Evolutionary conservation across 2,797 vertebrate species (phyloP).

Genomic region (Pseudochirops cupreus): DNA sequence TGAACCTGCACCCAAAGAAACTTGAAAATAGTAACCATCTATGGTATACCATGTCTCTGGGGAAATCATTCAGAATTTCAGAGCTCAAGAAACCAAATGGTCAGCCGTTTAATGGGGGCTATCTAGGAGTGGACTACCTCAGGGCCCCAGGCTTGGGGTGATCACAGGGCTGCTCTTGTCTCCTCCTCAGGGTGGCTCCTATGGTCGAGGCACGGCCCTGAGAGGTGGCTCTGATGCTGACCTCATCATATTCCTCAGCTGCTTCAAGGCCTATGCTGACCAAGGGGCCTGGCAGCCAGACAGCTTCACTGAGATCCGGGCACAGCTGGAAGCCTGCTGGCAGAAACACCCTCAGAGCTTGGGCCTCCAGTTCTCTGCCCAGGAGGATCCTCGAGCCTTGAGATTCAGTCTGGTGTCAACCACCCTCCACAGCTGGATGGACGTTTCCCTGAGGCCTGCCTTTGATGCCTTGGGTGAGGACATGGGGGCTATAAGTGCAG

Average conservation of each 20-base stretch:
- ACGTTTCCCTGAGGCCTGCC: slow-evolving; percentile 47
- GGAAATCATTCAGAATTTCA: background rate
- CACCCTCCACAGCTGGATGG: background rate
- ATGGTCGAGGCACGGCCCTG: slow-evolving; percentile 60
- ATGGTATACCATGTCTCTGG: background rate
- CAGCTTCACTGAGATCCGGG: slow-evolving; percentile 24
- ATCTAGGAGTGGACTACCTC: background rate
- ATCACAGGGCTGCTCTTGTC: background rate
- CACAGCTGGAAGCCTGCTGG: slow-evolving; percentile 45
- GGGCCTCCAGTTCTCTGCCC: slow-evolving; percentile 39
- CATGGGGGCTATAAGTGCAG: background rate
- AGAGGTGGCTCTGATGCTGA: slow-evolving; percentile 35
- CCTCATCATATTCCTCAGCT: slow-evolving; percentile 62
- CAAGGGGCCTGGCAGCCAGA: background rate
- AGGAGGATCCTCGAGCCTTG: background rate
- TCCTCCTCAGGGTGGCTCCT: slow-evolving; percentile 65
- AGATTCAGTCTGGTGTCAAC: slow-evolving; percentile 22
- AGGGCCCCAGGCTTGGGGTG: background rate
- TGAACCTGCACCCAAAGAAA: background rate
- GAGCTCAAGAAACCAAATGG: background rate
- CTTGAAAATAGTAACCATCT: background rate
- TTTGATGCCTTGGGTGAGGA: slow-evolving; percentile 70
- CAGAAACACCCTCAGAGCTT: background rate
- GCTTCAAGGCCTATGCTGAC: slow-evolving; percentile 41
- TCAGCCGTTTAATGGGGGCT: background rate